Evolutionary conservation across 1,140 invertebrate genomes (phyloP).

Genomic region (Chironomus tepperi): DNA sequence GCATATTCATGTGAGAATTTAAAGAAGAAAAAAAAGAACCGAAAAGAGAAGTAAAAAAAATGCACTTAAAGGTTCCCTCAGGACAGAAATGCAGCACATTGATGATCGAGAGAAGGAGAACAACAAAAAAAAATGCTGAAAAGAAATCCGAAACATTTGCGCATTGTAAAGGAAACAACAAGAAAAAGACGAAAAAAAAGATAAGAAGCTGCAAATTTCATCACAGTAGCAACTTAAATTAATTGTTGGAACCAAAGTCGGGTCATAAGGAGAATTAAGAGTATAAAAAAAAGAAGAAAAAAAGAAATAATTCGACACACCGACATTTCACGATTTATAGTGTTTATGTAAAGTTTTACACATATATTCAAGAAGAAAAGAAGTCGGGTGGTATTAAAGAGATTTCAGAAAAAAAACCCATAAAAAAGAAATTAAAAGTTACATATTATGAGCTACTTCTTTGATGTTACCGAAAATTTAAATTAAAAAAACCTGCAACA

Average conservation of each 20-base stretch:
- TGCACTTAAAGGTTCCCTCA: conserved; percentile 12
- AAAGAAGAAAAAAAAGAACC: not conserved
- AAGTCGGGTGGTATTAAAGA: conserved; percentile 17
- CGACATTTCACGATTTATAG: not conserved
- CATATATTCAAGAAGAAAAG: not conserved
- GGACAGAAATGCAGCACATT: not conserved
- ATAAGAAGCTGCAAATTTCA: conserved; percentile 9
- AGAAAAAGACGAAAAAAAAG: not conserved
- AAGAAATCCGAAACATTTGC: not conserved
- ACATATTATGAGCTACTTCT: conserved; percentile 1
- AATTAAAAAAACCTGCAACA: not conserved
- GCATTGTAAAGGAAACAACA: not conserved
- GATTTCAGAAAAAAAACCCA: conserved; percentile 1
- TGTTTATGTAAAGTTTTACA: conserved; percentile 20
- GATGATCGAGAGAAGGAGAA: too few relatives aligned
- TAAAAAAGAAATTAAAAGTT: conserved; percentile 23
- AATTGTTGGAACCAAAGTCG: not conserved
- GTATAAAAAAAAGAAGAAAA: not conserved
- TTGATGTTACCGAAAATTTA: conserved; percentile 23
- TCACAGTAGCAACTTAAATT: conserved; percentile 13
- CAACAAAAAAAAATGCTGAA: not conserved
- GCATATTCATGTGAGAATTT: conserved; percentile 13
- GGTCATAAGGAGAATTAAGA: not conserved
- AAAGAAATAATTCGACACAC: not conserved
- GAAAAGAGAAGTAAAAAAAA: not conserved